Conservation (phyloP, 1,140 invertebrate species). For the Papilio dardanus region DNA sequence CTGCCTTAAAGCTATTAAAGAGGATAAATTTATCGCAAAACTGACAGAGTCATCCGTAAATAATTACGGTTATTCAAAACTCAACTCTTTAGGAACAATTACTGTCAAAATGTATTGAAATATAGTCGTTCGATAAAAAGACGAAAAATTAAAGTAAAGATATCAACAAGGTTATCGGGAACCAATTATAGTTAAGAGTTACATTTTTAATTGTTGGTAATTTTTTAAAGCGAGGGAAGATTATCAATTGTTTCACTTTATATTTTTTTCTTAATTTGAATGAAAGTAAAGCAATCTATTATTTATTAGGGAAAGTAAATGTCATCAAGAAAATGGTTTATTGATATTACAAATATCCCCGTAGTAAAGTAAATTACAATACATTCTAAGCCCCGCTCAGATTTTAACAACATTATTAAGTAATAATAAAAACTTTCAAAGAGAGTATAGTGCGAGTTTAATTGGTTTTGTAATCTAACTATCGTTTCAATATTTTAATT, state of each 20-base stretch:
- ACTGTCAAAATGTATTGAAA: conserved; percentile 15
- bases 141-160: not conserved
- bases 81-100: not conserved
- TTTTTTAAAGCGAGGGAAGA: not conserved
- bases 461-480: too few species aligned
- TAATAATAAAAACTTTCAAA: too few species aligned
- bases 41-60: conserved; percentile 9
- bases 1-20: conserved; percentile 2
- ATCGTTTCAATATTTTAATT: not conserved
- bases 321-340: too few species aligned
- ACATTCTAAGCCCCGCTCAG: too few species aligned
- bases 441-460: not conserved
- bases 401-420: too few species aligned
- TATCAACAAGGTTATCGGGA: not conserved
- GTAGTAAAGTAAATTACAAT: too few species aligned
- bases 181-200: not conserved
- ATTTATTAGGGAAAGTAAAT: too few species aligned
- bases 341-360: too few species aligned
- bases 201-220: not conserved
- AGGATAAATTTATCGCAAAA: conserved; percentile 10
- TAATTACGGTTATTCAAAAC: conserved; percentile 7
- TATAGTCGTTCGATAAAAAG: not conserved
- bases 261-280: too few species aligned
- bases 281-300: too few species aligned
- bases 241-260: too few species aligned